Percentiles rank a stretch among this genome's conserved stretches.
These are phyloP conservation scores for Arenaria interpres DNA, from an alignment of 2,113 vertebrate genomes.

Conservation along the genomic window DNA sequence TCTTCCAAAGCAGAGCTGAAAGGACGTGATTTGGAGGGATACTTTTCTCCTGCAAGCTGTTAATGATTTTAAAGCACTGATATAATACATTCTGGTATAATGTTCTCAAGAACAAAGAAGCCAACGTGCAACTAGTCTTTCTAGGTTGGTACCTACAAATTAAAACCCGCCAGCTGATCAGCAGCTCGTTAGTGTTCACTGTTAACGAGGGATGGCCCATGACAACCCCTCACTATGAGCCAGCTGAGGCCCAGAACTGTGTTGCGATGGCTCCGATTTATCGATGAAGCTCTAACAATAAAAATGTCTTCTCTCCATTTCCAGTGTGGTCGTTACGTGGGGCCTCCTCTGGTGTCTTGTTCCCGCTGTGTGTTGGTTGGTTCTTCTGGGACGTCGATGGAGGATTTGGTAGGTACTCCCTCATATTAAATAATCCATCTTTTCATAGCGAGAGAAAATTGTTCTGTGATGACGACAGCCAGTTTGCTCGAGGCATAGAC, in stretches of 20 bases:
- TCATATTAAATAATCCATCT: neutral
- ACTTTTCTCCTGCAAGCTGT: neutral
- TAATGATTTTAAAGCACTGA: neutral
- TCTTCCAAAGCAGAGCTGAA: neutral
- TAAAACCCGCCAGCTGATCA: neutral
- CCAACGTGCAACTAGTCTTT: neutral
- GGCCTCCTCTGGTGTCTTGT: neutral
- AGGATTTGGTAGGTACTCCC: neutral
- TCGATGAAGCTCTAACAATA: neutral
- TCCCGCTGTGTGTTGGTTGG: neutral
- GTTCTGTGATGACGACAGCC: neutral
- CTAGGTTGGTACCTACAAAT: neutral
- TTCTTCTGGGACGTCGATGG: neutral
- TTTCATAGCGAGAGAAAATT: neutral
- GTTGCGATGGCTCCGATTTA: neutral
- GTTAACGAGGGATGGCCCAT: neutral
- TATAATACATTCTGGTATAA: neutral
- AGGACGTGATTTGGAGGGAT: neutral
- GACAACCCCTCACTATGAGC: rapidly evolving
- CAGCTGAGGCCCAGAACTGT: neutral
- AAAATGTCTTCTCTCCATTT: neutral
- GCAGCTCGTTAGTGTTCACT: neutral
- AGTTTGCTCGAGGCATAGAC: neutral
- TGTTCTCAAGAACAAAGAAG: neutral
- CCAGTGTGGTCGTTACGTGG: neutral